A percentile compares a stretch with the other conserved stretches of the same genome.
Conservation (phyloP, 2,888 invertebrate genomes). For the Macrosiphum euphorbiae region DNA sequence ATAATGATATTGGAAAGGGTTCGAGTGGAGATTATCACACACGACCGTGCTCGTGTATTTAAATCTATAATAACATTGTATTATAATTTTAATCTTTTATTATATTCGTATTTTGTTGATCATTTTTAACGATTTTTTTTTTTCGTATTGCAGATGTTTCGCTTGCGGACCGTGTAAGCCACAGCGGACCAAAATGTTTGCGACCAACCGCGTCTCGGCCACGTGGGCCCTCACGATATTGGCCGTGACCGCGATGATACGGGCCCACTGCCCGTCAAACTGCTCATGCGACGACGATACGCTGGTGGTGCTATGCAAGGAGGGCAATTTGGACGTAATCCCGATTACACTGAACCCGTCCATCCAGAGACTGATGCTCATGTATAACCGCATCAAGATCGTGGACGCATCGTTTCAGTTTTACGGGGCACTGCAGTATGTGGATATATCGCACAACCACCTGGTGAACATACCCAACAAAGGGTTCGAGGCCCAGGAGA, state of each 20-base stretch:
- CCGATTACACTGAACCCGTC: constrained; percentile 93
- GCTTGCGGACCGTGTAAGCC: not conserved
- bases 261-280: constrained; percentile 79
- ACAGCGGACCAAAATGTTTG: not conserved
- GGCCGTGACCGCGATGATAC: constrained; percentile 49
- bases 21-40: not conserved
- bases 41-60: not conserved
- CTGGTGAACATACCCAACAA: constrained; percentile 84
- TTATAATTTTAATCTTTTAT: not conserved
- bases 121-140: not conserved
- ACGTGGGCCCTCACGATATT: constrained; percentile 62
- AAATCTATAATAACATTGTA: not conserved
- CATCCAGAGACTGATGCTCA: constrained; percentile 85
- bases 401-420: constrained; percentile 89
- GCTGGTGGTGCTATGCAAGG: constrained; percentile 86
- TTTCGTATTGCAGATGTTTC: constrained; percentile 24
- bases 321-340: constrained; percentile 87
- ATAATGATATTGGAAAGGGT: not conserved
- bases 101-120: not conserved
- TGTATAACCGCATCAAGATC: constrained; percentile 88
- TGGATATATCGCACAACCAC: constrained; percentile 88
- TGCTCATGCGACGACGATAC: constrained; percentile 93
- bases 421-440: constrained; percentile 86
- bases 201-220: not conserved
- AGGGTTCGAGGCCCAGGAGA: constrained; percentile 85